phyloP scores from a whole-genome alignment of 2,113 vertebrate species.

The Ancistrus triradiatus region DNA sequence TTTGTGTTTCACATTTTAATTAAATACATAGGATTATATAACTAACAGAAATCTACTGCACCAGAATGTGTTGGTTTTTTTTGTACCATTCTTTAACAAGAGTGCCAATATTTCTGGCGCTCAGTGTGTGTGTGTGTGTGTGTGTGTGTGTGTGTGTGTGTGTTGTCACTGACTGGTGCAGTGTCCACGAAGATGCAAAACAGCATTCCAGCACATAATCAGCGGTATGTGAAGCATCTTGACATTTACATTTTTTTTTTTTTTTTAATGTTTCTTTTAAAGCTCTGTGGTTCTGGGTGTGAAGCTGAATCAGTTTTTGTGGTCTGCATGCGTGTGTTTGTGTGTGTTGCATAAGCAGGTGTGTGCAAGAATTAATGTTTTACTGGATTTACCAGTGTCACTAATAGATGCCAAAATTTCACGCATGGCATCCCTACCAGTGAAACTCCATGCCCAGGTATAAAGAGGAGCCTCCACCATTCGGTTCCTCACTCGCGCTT shows the following conservation, averaged over 20 bases:
- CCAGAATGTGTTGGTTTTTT: too few species aligned
- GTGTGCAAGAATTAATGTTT: neutral
- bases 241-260: neutral
- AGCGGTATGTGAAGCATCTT: neutral
- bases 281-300: constrained; percentile 10
- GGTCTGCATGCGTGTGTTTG: neutral
- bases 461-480: neutral
- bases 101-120: too few species aligned
- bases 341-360: neutral
- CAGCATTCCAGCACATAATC: neutral
- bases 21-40: too few species aligned
- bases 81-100: too few species aligned
- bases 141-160: too few species aligned
- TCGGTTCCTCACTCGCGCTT: neutral
- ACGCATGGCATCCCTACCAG: neutral
- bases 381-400: constrained; percentile 16
- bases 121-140: too few species aligned
- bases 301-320: neutral
- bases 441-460: neutral
- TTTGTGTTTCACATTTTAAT: too few species aligned
- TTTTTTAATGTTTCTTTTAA: too few species aligned
- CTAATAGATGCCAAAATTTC: neutral
- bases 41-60: too few species aligned
- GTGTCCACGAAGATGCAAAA: too few species aligned
- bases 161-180: too few species aligned